phyloP scores from a whole-genome alignment of 2,888 invertebrate genomes.

The Rhagonycha lutea region DNA sequence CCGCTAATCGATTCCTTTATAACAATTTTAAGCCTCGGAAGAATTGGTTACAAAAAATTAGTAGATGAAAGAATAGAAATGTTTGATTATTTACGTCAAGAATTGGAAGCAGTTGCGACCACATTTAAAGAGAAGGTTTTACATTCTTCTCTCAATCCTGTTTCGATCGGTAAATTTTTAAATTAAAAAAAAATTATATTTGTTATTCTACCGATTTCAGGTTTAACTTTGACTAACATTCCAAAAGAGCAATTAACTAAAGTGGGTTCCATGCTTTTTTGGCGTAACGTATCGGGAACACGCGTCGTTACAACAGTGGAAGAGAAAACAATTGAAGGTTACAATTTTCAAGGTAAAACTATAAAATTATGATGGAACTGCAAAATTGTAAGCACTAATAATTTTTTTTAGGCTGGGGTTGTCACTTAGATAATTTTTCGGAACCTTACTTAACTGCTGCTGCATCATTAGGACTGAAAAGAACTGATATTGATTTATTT shows the following conservation, averaged over 20 bases:
- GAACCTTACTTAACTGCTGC: conserved; percentile 75
- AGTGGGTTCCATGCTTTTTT: conserved; percentile 74
- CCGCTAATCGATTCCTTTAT: conserved; percentile 77
- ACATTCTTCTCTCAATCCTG: conserved; percentile 67
- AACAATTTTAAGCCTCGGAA: conserved; percentile 73
- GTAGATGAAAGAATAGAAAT: conserved; percentile 47
- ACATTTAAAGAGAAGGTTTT: conserved; percentile 64
- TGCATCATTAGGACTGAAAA: conserved; percentile 70
- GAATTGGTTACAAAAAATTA: conserved; percentile 64
- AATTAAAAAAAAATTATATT: not conserved
- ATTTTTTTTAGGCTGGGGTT: conserved; percentile 66
- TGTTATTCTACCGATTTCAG: conserved; percentile 39
- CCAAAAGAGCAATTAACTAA: conserved; percentile 59
- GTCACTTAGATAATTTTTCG: conserved; percentile 64
- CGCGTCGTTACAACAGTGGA: conserved; percentile 64
- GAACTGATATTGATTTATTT: conserved; percentile 70
- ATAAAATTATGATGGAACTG: not conserved
- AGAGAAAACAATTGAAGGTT: conserved; percentile 59
- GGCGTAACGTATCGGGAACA: conserved; percentile 73
- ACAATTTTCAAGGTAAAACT: conserved; percentile 60
- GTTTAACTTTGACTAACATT: conserved; percentile 55
- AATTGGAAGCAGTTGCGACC: conserved; percentile 57
- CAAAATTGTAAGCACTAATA: not conserved
- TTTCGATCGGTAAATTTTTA: conserved; percentile 65
- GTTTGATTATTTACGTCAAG: conserved; percentile 29